phyloP scores from a whole-genome alignment of 2,113 vertebrate genomes.

The Albula goreensis region DNA sequence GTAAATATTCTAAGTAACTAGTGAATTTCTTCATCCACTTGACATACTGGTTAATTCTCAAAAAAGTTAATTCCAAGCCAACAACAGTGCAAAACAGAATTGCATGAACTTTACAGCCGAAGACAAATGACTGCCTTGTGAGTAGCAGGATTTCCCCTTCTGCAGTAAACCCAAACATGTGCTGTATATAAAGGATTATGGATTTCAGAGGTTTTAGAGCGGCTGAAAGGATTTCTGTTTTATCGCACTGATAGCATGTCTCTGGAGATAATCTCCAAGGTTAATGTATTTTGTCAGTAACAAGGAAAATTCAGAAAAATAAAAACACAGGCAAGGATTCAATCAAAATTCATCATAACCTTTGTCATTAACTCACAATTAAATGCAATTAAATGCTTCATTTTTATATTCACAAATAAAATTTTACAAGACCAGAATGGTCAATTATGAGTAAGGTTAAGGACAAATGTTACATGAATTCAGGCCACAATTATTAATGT shows the following conservation, averaged over 20 bases:
- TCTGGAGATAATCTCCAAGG: neutral
- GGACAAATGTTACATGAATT: too few species aligned
- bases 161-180: neutral
- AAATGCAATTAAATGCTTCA: too few species aligned
- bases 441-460: too few species aligned
- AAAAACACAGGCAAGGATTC: too few species aligned
- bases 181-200: neutral
- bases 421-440: too few species aligned
- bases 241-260: neutral
- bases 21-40: neutral
- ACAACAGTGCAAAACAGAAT: neutral
- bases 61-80: neutral
- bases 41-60: neutral
- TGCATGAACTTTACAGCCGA: neutral
- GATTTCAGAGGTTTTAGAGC: neutral
- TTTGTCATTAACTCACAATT: too few species aligned
- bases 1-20: too few species aligned
- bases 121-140: neutral
- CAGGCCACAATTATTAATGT: too few species aligned
- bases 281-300: neutral
- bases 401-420: too few species aligned
- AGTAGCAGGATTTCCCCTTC: neutral
- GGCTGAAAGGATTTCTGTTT: neutral
- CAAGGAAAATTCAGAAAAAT: too few species aligned
- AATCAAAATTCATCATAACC: too few species aligned